Evolutionary conservation across 1,140 invertebrate genomes (phyloP).

Genomic region (Cotesia glomerata): DNA sequence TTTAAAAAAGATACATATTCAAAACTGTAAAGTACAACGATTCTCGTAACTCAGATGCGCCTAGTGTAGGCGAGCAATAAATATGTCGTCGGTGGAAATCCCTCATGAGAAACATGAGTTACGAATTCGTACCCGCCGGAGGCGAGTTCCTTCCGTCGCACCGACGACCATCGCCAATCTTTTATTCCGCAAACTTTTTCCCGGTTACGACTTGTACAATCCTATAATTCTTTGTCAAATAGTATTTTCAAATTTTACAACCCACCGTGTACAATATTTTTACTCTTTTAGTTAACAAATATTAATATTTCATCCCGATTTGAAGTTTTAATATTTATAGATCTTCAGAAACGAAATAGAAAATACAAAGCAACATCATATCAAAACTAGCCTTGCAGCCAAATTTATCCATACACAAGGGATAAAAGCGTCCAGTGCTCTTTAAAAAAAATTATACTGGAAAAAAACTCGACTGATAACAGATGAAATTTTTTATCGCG

Average conservation of each 20-base stretch:
- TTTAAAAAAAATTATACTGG: too few species aligned
- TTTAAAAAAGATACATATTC: not conserved
- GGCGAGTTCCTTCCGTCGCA: slow-evolving; percentile 13
- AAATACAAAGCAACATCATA: not conserved
- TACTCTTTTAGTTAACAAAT: not conserved
- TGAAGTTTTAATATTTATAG: too few species aligned
- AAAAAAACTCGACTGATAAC: too few species aligned
- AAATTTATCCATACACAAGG: too few species aligned
- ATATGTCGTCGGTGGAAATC: slow-evolving; percentile 34
- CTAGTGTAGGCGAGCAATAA: slow-evolving; percentile 23
- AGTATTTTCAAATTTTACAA: slow-evolving; percentile 7
- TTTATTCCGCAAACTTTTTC: slow-evolving; percentile 21
- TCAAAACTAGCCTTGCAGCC: too few species aligned
- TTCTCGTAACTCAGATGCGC: slow-evolving; percentile 5
- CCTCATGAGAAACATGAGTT: slow-evolving; percentile 30
- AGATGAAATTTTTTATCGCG: too few species aligned
- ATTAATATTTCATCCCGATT: not conserved
- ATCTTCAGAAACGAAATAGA: not conserved
- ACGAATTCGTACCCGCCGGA: slow-evolving; percentile 20
- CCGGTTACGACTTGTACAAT: not conserved
- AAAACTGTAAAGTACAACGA: not conserved
- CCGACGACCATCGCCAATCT: slow-evolving; percentile 11
- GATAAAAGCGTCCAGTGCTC: too few species aligned
- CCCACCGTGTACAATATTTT: not conserved
- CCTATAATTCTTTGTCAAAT: slow-evolving; percentile 7